These are phyloP conservation scores for Scaptomyza graminum DNA, from an alignment of 1,140 invertebrate species.

Conservation along the genomic window DNA sequence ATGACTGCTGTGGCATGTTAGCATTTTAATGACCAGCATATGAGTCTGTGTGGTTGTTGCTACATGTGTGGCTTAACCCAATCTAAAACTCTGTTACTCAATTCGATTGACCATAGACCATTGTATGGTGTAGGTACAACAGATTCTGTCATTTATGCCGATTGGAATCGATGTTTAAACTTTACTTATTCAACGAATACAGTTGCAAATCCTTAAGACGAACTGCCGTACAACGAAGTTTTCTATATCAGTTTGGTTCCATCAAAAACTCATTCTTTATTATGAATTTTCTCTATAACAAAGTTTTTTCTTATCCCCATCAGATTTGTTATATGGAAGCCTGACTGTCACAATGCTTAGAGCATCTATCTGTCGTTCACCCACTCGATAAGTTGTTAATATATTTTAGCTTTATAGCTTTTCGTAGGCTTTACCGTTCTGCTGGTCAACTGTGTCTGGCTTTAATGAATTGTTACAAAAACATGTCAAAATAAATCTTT, in stretches of 20 bases:
- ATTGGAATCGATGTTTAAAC: too few relatives aligned
- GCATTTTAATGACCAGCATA: conserved; percentile 63
- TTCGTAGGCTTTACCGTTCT: conserved; percentile 18
- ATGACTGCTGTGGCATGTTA: conserved; percentile 54
- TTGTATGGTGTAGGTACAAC: not conserved
- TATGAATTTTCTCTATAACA: too few relatives aligned
- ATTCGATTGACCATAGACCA: not conserved
- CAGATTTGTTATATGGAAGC: too few relatives aligned
- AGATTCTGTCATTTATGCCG: too few relatives aligned
- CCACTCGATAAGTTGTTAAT: not conserved
- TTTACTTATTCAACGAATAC: too few relatives aligned
- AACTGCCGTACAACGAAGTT: too few relatives aligned
- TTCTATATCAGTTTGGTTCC: too few relatives aligned
- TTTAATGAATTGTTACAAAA: conserved; percentile 40
- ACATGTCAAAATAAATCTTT: conserved; percentile 22
- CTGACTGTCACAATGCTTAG: not conserved
- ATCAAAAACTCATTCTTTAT: too few relatives aligned
- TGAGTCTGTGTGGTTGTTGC: conserved; percentile 45
- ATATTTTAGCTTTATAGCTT: conserved; percentile 1
- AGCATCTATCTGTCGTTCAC: not conserved
- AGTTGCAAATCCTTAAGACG: too few relatives aligned
- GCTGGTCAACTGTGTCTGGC: conserved; percentile 19
- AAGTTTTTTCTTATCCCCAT: too few relatives aligned
- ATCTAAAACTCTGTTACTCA: conserved; percentile 64
- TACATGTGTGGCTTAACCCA: conserved; percentile 53